Evolutionary conservation across 2,113 vertebrate species (phyloP), one percentile per base, ranked within the genome.

Genomic region (Halichoerus grypus): DNA sequence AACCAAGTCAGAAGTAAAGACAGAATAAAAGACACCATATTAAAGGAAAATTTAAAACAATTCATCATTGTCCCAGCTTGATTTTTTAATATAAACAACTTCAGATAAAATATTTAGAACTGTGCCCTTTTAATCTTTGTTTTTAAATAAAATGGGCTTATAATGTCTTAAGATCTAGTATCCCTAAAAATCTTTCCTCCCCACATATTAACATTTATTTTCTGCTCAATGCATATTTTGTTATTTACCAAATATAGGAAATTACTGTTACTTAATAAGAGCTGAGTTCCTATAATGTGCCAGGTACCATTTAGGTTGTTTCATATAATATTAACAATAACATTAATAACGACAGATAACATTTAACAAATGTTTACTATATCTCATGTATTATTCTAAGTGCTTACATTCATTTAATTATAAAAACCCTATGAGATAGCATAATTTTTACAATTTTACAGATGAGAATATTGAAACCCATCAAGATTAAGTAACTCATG

Each of bases 1-100:
- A 86, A 96, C 94, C 95, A 19, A 98, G 94, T 97, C 97, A 98
- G 71, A 97, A 93, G 81, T 36, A 74, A 91, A 98, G 96, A 97
- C 33, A 89, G 31, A 67, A 89, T 74, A 94, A 85, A 93, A 96
- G 65, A 5, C 4, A 88, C 53, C 88, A 92, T 95, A 95, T 92
- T 61, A 97, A 97, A 96, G 65, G 53, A 95, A 98, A 98, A 98
- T 97, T 97, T 88, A 76, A 97, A 90, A 55, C 57, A 61, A 96
- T 97, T 24, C 0, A 96, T 98, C 96, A 97, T 76, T 97, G 49
- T 97, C 97, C 57, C 51, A 22, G 80, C 76, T 88, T 83, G 31
- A 69, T 87, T 96, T 96, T 71, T 95, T 94, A 92, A 97, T 91
- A 97, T 96, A 97, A 74, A 94, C 51, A 92, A 97, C 63, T 36